Conservation (phyloP, 2,113 vertebrate species). For the Narcine bancroftii region DNA sequence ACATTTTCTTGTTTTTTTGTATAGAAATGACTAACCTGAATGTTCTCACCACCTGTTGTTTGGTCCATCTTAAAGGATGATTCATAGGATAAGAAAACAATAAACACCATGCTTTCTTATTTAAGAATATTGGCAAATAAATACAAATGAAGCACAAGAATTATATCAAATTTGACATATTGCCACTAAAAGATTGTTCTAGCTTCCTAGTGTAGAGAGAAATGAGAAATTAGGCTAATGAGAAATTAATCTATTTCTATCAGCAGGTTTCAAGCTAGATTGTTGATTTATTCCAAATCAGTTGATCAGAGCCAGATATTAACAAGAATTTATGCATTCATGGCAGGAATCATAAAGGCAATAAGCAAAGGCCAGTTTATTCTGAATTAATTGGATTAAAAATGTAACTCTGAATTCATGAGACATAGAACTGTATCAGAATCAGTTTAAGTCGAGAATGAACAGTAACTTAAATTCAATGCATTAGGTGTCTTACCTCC, state of each 20-base stretch:
- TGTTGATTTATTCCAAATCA: not conserved
- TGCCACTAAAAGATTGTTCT: not conserved
- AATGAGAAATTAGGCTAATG: not conserved
- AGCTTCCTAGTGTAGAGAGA: too few species aligned
- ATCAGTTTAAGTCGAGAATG: not conserved
- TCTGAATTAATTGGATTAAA: not conserved
- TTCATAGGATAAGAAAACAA: not conserved
- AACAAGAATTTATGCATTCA: not conserved
- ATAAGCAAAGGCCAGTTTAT: not conserved
- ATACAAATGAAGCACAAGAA: not conserved
- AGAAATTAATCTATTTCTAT: not conserved
- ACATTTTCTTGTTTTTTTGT: too few species aligned
- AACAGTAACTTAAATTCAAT: not conserved
- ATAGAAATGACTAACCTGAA: too few species aligned
- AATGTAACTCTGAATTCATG: not conserved
- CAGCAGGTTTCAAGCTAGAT: not conserved
- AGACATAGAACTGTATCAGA: not conserved
- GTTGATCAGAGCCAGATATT: not conserved
- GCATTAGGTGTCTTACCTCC: slow-evolving; percentile 54
- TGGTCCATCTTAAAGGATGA: not conserved
- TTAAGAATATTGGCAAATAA: not conserved
- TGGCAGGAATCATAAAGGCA: not conserved
- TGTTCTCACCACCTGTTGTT: not conserved
- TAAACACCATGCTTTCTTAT: not conserved
- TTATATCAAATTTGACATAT: not conserved